Percentiles rank a stretch among this genome's conserved stretches.
Conservation (phyloP, 2,113 vertebrate species). For the Panthera leo region DNA sequence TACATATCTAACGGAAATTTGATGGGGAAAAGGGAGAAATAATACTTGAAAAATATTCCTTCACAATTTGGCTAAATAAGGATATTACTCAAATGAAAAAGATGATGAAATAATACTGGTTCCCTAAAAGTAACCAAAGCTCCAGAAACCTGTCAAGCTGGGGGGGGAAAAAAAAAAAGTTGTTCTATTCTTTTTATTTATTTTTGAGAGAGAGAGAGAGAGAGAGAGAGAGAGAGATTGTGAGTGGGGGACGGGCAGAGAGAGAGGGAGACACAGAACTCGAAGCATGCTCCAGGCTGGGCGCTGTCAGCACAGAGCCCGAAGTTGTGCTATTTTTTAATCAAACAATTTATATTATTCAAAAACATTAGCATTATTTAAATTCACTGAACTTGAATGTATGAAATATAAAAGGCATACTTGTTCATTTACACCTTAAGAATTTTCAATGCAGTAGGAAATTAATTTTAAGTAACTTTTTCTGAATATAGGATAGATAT, state of each 20-base stretch:
- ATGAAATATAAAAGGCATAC: not conserved
- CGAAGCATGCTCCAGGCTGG: no score
- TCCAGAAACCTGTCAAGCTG: not conserved
- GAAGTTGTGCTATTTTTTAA: not conserved
- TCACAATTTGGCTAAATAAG: not conserved
- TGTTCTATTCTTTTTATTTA: not conserved
- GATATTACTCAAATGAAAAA: not conserved
- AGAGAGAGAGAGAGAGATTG: no score
- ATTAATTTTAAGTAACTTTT: not conserved
- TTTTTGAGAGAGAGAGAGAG: no score
- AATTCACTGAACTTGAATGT: not conserved
- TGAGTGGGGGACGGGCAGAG: no score
- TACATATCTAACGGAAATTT: not conserved
- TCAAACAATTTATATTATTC: not conserved
- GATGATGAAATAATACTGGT: not conserved
- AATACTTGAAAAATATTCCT: not conserved
- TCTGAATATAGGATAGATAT: not conserved
- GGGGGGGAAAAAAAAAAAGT: not conserved
- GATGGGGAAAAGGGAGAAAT: fast-evolving
- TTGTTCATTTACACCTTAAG: not conserved
- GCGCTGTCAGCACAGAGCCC: no score
- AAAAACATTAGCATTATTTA: not conserved
- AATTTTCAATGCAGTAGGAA: not conserved
- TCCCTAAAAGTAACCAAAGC: not conserved
- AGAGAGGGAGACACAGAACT: no score